Base-by-base conservation (phyloP, 2,888 invertebrate species). In the Caenorhabditis virilis region DNA sequence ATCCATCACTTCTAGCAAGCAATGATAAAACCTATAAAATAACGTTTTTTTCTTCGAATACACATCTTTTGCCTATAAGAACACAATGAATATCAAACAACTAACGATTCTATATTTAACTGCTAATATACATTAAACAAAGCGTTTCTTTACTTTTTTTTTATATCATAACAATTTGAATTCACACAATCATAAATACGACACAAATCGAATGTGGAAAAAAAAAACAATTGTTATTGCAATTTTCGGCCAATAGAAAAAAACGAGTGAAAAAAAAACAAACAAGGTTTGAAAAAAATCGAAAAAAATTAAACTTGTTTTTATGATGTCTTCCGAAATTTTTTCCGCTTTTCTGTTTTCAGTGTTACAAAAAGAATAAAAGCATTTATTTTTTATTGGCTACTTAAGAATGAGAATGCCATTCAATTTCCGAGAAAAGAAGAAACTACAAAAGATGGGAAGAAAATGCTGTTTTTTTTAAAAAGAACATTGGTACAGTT, bases 1-100 rank as follows among this genome's bases (percentile, higher is more conserved):
- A 89, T 1, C 91, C 93, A 62, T 87, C 84, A 51, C 84, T 84
- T 82, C 88, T 89, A 68, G 88, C 88, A 41, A 95, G 89, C 79
- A 88, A 87, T 1, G 92, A 91, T 42, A 95, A 84, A 54, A 87
- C 84, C 87, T 88, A 76, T 16, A 69, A 60, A 20, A 20, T n/a
- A n/a, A n/a, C n/a, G n/a, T n/a, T n/a, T n/a, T n/a, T n/a, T n/a
- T n/a, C n/a, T n/a, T n/a, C n/a, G n/a, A n/a, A n/a, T n/a, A n/a
- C n/a, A n/a, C n/a, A n/a, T n/a, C n/a, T n/a, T n/a, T n/a, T n/a
- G n/a, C n/a, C n/a, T n/a, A n/a, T n/a, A n/a, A n/a, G n/a, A n/a
- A n/a, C n/a, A n/a, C n/a, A n/a, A n/a, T n/a, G n/a, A n/a, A n/a
- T n/a, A n/a, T n/a, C n/a, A n/a, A n/a, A n/a, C n/a, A n/a, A n/a